Evolutionary conservation across 2,888 invertebrate species (phyloP), one percentile per base, ranked within the genome.

Genomic region (Leucophora obtusa): DNA sequence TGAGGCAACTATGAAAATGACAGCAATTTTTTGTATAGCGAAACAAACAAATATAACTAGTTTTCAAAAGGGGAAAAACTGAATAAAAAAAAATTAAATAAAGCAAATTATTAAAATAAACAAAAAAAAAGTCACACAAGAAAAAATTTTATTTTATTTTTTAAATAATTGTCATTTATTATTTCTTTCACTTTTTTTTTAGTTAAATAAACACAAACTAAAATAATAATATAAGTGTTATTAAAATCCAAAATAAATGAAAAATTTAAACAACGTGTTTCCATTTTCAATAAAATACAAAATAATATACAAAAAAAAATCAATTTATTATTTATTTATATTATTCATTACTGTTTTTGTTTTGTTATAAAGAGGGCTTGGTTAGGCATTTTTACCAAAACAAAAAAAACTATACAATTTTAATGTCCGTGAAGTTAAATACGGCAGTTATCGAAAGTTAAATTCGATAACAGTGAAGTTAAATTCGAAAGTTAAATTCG

Each of bases 21-120:
- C 43, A 63, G 70, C 38, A 79, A 75, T 79, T 71, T 75, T 60
- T 56, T 50, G n/a, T n/a, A 38, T 17, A 59, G 15, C 33, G 43
- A 53, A 66, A 18, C n/a, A 17, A 33, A 60, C 14, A 11, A 18
- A 47, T 18, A 54, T 56, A 68, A 68, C 28, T 28, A 10, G 50
- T 33, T 50, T 63, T 47, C 43, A 47, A 47, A 47, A 47, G 43
- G 43, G 15, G 43, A 47, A n/a, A 38, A 47, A n/a, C 6, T 47
- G n/a, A 33, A 50, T 35, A 43, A 58, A 60, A 28, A 21, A 63
- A 62, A 50, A 28, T 43, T 28, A 28, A 63, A 63, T 50, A 50
- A 28, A 63, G 28, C n/a, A 43, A 5, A 43, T n/a, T 18, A 21
- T 2, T 17, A 21, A 60, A 43, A 11, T 38, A 60, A 21, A 59